These are phyloP conservation scores for Chascanopsetta lugubris DNA, from an alignment of 2,113 vertebrate species.

Conservation along the genomic window DNA sequence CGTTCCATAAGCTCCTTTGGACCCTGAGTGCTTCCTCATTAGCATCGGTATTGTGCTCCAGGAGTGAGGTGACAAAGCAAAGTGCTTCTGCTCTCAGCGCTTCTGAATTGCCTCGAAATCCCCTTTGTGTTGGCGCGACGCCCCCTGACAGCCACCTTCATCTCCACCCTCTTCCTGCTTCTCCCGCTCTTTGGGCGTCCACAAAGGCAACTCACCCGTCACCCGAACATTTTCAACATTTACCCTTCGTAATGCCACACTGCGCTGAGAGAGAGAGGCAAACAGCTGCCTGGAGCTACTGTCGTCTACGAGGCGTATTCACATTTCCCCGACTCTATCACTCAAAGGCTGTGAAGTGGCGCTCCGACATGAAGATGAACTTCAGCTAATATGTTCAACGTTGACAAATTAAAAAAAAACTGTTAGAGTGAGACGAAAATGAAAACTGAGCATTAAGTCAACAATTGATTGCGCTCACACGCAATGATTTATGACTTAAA, in stretches of 20 bases:
- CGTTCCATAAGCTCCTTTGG: constrained; percentile 62
- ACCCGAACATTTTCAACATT: constrained; percentile 11
- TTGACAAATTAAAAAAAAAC: no score
- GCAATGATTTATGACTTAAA: no score
- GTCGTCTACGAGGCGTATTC: background rate
- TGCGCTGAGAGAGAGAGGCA: constrained; percentile 4
- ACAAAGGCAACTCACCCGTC: constrained; percentile 26
- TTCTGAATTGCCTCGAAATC: constrained; percentile 73
- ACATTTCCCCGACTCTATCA: background rate
- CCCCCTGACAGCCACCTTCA: constrained; percentile 18
- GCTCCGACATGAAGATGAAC: background rate
- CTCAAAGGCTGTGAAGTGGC: background rate
- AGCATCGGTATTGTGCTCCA: constrained; percentile 73
- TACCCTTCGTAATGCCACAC: background rate
- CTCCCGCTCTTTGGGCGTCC: background rate
- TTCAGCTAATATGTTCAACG: no score
- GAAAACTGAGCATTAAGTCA: background rate
- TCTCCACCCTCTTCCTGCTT: constrained; percentile 27
- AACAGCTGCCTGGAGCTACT: constrained; percentile 16
- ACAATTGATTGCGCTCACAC: no score
- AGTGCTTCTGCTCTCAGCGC: constrained; percentile 70
- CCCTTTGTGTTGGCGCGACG: constrained; percentile 70
- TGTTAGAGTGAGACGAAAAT: background rate
- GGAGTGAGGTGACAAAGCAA: constrained; percentile 72
- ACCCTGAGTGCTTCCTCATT: constrained; percentile 67